Conservation (phyloP, 2,888 invertebrate species). For the Lissonota sp. region DNA sequence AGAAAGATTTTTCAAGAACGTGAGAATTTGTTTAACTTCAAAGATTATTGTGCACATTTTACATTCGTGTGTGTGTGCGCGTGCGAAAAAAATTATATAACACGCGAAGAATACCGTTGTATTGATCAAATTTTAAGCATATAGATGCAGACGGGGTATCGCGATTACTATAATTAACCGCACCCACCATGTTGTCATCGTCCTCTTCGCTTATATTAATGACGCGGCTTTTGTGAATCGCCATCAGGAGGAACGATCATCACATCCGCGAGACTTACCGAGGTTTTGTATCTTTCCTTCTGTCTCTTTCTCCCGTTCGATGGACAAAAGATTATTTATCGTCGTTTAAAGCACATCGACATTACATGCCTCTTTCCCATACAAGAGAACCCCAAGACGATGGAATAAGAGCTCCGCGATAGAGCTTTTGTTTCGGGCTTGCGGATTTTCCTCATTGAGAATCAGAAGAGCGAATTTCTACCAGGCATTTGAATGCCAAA, state of each 20-base stretch:
- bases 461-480: conserved; percentile 76
- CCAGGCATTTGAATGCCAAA: conserved; percentile 82
- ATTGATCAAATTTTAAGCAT: conserved; percentile 38
- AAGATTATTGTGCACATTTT: conserved; percentile 8
- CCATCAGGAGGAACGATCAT: conserved; percentile 54
- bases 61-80: neutral
- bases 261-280: conserved; percentile 50
- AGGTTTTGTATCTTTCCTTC: neutral
- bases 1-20: conserved; percentile 66
- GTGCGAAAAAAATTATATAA: neutral
- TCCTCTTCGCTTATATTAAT: conserved; percentile 74
- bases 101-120: conserved; percentile 15
- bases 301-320: conserved; percentile 23
- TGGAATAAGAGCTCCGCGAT: neutral
- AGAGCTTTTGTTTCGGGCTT: conserved; percentile 11
- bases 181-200: conserved; percentile 75
- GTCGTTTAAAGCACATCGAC: conserved; percentile 70
- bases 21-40: conserved; percentile 55
- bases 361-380: conserved; percentile 35
- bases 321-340: conserved; percentile 53
- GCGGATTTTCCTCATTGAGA: conserved; percentile 76
- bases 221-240: conserved; percentile 69
- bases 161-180: conserved; percentile 75
- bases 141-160: conserved; percentile 24
- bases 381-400: neutral